Evolutionary conservation across 2,113 vertebrate genomes (phyloP).

Genomic region (Arenaria interpres): DNA sequence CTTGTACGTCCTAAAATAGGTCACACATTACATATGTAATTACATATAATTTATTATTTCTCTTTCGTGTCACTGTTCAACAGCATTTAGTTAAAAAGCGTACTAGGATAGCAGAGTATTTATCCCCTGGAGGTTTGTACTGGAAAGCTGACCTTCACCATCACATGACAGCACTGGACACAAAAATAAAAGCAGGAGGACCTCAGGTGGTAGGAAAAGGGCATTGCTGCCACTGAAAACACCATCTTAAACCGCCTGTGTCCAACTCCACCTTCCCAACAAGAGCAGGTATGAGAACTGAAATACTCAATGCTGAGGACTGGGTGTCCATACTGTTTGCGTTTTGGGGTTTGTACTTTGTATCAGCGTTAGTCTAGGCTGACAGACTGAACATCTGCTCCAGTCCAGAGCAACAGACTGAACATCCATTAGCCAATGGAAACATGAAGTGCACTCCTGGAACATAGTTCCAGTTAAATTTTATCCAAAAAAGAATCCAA

Average conservation of each 20-base stretch:
- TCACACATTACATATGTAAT: neutral
- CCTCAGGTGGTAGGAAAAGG: slow-evolving; percentile 49
- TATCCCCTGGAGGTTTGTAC: neutral
- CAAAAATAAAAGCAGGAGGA: slow-evolving; percentile 53
- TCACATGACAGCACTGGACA: neutral
- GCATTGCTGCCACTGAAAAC: neutral
- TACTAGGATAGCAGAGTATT: neutral
- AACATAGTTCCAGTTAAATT: neutral
- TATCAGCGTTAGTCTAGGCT: neutral
- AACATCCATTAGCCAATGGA: rapidly evolving
- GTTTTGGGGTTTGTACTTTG: neutral
- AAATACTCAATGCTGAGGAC: neutral
- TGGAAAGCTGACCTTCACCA: neutral
- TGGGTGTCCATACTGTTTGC: neutral
- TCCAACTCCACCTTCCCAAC: neutral
- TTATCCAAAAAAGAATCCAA: neutral
- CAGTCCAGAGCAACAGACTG: neutral
- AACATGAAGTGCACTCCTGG: neutral
- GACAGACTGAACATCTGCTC: neutral
- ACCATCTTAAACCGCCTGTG: neutral
- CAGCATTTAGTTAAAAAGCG: neutral
- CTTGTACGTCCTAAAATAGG: neutral
- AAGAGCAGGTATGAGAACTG: neutral
- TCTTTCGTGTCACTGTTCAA: neutral
- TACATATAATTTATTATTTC: neutral